Evolutionary conservation across 2,113 vertebrate species (phyloP).

Genomic region (Balaenoptera acutorostrata): DNA sequence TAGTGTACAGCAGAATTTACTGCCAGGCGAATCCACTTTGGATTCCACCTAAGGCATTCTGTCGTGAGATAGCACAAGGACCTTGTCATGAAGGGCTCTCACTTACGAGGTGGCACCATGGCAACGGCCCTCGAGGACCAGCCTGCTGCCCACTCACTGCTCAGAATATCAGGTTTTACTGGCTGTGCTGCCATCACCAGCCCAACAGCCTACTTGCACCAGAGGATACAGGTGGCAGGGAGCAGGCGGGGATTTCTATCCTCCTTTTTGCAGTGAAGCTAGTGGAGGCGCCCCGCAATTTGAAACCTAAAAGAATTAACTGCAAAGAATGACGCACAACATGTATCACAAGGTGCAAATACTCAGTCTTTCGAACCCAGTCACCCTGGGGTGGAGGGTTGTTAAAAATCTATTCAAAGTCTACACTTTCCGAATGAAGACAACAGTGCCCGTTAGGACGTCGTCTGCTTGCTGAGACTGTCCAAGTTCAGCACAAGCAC

Average conservation of each 20-base stretch:
- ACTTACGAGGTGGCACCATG: rapidly evolving
- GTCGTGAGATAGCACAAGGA: not conserved
- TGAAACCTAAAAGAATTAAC: not conserved
- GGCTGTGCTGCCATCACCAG: rapidly evolving
- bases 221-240: not conserved
- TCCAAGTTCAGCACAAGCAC: not conserved
- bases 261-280: not conserved
- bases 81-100: not conserved
- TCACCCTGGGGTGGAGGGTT: not conserved
- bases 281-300: not conserved
- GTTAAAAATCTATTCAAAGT: not conserved
- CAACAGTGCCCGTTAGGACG: not conserved
- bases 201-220: rapidly evolving
- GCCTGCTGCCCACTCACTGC: rapidly evolving
- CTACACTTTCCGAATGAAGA: not conserved
- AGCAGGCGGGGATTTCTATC: not conserved
- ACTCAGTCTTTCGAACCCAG: not conserved
- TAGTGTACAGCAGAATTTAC: not conserved
- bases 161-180: rapidly evolving
- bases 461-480: too few species aligned
- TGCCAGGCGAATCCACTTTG: rapidly evolving
- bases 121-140: rapidly evolving
- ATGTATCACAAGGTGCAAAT: not conserved
- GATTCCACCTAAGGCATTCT: rapidly evolving
- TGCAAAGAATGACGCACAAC: not conserved